Percentiles rank a stretch among this genome's conserved stretches.
These are phyloP conservation scores for Staurois parvus DNA, from an alignment of 2,797 vertebrate species.

Conservation along the genomic window DNA sequence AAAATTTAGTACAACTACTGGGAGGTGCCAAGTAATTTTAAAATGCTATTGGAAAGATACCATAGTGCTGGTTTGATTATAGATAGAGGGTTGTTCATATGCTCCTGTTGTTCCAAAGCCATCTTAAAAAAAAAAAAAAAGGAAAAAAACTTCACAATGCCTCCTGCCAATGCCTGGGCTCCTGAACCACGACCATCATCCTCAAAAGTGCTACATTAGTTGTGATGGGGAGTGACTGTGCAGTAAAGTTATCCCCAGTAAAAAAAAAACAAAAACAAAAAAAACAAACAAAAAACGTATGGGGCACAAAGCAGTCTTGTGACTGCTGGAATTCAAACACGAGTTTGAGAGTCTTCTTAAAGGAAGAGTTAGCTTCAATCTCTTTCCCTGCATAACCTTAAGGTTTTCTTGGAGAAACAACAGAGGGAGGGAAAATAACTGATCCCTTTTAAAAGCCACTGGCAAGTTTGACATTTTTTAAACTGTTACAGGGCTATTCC, in stretches of 20 bases:
- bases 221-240: not conserved
- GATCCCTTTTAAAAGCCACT: conserved; percentile 13
- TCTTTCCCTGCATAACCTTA: not conserved
- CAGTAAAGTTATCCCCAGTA: not conserved
- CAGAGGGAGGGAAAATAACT: conserved; percentile 11
- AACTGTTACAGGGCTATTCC: not conserved
- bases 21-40: too few species aligned
- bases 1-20: not conserved
- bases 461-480: conserved; percentile 2
- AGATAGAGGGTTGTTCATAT: not conserved
- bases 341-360: not conserved
- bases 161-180: conserved; percentile 4
- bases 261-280: too few species aligned
- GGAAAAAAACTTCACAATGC: not conserved
- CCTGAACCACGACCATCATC: conserved; percentile 25
- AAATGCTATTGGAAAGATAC: not conserved
- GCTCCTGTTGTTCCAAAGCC: not conserved
- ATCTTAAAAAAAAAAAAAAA: not conserved
- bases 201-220: conserved; percentile 54
- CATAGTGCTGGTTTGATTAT: not conserved
- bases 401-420: conserved; percentile 24
- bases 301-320: not conserved
- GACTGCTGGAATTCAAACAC: not conserved
- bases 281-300: not conserved
- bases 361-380: conserved; percentile 1